Base-by-base conservation (phyloP, 2,888 invertebrate species). In the Acleris sparsana region DNA sequence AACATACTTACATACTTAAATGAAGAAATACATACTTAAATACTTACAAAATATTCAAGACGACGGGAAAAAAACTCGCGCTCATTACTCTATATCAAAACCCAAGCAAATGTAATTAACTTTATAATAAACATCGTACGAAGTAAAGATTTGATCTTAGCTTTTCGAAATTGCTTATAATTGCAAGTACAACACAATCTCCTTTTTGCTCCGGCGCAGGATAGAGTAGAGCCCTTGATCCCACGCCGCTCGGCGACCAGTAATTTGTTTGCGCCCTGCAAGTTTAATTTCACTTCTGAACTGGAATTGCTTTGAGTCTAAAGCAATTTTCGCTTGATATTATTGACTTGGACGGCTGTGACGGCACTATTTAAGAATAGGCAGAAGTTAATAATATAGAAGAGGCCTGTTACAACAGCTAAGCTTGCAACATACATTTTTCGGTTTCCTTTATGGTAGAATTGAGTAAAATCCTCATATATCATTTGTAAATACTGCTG, bases 241-340 rank as follows among this genome's bases (percentile, higher is more conserved):
- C 63, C 25, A 20, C 48, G n/a, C 52, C 18, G 62, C 52, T 53
- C 53, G 52, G 46, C 33, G 51, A 43, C 67, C 53, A 49, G 62
- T 58, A 67, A 67, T 67, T 63, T 67, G 65, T 67, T 62, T 56
- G 55, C 63, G 70, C 69, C 64, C 69, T 63, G 72, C 73, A 73
- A 83, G 82, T 79, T 85, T 78, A 80, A 79, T 84, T 80, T 75
- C 75, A 72, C 74, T 73, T 69, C 71, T 72, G 70, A 73, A 75
- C 77, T 73, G 74, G 73, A 75, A 80, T 82, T 77, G 78, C 83
- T 83, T 83, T 78, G 77, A 77, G 74, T 74, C 69, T 62, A 63
- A 73, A 75, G 74, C 74, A 75, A 80, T 80, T 80, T 78, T 76
- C 70, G 64, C 48, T 64, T 64, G 49, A 60, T 55, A 64, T 60